Evolutionary conservation across 2,888 invertebrate species (phyloP).

Genomic region (Tenthredo mesomela): DNA sequence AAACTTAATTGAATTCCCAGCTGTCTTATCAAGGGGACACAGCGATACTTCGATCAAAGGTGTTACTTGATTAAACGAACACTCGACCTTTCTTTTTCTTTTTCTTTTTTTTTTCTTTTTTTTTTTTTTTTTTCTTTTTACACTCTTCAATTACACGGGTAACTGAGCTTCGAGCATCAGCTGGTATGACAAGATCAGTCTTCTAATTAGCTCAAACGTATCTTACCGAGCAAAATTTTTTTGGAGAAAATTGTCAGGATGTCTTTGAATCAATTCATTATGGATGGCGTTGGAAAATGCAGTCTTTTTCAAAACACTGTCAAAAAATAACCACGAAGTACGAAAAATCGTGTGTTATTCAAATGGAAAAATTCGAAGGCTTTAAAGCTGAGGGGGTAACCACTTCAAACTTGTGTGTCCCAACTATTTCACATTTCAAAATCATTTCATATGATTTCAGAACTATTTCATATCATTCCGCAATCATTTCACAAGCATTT

Average conservation of each 20-base stretch:
- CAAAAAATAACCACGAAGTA: too few relatives aligned
- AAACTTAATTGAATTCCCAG: constrained; percentile 36
- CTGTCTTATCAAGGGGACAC: constrained; percentile 13
- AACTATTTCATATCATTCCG: too few relatives aligned
- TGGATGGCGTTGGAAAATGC: too few relatives aligned
- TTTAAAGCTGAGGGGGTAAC: too few relatives aligned
- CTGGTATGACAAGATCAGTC: background rate
- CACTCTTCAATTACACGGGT: constrained; percentile 31
- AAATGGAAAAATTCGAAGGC: too few relatives aligned
- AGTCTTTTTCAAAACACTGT: too few relatives aligned
- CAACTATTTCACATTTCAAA: too few relatives aligned
- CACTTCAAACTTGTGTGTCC: too few relatives aligned
- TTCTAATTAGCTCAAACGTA: constrained; percentile 12
- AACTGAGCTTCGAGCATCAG: background rate
- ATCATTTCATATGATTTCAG: too few relatives aligned
- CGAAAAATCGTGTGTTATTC: too few relatives aligned
- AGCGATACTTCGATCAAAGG: constrained; percentile 35
- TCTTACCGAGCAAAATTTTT: background rate
- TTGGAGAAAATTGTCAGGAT: background rate
- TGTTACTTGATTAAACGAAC: constrained; percentile 45
- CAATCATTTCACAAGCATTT: too few relatives aligned
- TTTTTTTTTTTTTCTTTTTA: background rate
- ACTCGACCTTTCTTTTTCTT: background rate
- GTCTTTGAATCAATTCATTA: background rate
- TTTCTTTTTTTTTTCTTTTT: background rate